Evolutionary conservation across 2,888 invertebrate species (phyloP).

Genomic region (Drosophila paranaensis): DNA sequence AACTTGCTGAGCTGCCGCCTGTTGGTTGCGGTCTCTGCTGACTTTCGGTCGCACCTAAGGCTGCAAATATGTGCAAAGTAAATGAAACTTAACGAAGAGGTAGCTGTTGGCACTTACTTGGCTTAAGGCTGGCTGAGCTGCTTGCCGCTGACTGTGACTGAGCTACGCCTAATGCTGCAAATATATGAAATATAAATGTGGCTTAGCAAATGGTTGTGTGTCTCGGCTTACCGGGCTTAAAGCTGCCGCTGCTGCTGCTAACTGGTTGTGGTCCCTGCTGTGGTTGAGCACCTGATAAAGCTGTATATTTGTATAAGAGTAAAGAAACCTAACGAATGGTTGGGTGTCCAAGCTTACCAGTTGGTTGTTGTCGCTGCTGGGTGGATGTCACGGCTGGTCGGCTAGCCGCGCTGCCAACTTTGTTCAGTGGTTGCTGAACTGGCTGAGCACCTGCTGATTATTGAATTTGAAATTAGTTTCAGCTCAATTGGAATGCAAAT

Average conservation of each 20-base stretch:
- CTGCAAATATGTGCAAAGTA: background rate
- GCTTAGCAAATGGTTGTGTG: too few species aligned
- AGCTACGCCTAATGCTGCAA: background rate
- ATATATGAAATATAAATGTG: background rate
- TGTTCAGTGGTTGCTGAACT: constrained; percentile 7
- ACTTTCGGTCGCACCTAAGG: background rate
- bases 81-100: background rate
- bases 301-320: background rate
- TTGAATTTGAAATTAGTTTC: constrained; percentile 5
- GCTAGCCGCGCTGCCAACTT: constrained; percentile 1
- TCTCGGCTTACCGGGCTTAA: constrained; percentile 10
- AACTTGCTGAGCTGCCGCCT: constrained; percentile 3
- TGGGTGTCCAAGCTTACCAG: background rate
- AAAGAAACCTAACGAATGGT: background rate
- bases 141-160: background rate
- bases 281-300: background rate
- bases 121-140: background rate
- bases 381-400: constrained; percentile 12
- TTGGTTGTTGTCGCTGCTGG: background rate
- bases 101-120: background rate
- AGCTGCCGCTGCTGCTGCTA: background rate
- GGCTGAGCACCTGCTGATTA: constrained; percentile 12
- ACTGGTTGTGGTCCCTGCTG: background rate
- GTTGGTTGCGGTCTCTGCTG: constrained; percentile 7
- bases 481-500: background rate